These are phyloP conservation scores for Chionodraco myersi DNA, from an alignment of 2,113 vertebrate genomes.

Conservation along the genomic window DNA sequence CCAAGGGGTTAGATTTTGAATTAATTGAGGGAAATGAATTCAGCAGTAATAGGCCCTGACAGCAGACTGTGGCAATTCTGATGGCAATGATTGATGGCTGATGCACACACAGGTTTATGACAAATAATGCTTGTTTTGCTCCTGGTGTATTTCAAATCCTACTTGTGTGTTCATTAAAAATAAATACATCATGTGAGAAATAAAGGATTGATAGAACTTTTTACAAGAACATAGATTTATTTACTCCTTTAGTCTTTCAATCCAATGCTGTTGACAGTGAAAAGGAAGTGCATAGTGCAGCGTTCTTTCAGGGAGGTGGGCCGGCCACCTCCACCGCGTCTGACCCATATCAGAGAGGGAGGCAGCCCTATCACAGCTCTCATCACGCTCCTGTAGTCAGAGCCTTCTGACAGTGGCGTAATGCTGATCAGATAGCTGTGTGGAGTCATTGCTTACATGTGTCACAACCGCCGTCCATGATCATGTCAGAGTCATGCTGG, in stretches of 20 bases:
- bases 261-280: conserved; percentile 2
- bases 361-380: conserved; percentile 70
- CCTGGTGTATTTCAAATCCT: conserved; percentile 66
- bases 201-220: conserved; percentile 35
- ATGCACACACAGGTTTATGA: conserved; percentile 77
- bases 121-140: conserved; percentile 78
- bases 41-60: conserved; percentile 84
- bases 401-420: conserved; percentile 77
- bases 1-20: conserved; percentile 84
- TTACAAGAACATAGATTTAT: too few species aligned
- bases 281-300: not conserved
- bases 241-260: too few species aligned
- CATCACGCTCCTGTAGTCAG: conserved; percentile 71
- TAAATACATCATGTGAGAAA: conserved; percentile 60
- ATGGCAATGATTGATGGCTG: conserved; percentile 84
- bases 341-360: conserved; percentile 58
- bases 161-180: conserved; percentile 72
- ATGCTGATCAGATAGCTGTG: conserved; percentile 84
- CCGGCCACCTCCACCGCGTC: conserved; percentile 38
- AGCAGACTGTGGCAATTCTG: conserved; percentile 83
- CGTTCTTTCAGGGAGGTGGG: conserved; percentile 39
- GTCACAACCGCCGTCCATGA: conserved; percentile 78
- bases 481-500: conserved; percentile 78
- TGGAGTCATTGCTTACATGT: conserved; percentile 81
- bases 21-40: conserved; percentile 88